Evolutionary conservation across 2,113 vertebrate genomes (phyloP).

Genomic region (Nyctereutes procyonoides): DNA sequence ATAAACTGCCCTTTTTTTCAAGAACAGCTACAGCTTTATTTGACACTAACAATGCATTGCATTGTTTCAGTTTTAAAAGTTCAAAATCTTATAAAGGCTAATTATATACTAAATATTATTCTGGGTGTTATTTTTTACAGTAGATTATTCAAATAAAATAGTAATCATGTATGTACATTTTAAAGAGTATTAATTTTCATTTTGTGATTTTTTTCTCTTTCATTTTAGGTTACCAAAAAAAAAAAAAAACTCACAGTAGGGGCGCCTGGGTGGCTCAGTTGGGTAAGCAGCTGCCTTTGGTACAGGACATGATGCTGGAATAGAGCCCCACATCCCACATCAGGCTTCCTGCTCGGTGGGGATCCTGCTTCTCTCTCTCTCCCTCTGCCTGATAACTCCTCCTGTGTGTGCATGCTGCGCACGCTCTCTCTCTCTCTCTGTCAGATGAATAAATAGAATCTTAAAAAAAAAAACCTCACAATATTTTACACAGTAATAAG

Average conservation of each 20-base stretch:
- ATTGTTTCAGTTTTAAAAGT: not conserved
- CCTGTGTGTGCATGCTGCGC: too few species aligned
- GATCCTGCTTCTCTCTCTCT: too few species aligned
- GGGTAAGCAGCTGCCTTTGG: too few species aligned
- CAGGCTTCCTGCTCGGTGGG: too few species aligned
- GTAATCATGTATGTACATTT: not conserved
- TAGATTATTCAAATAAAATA: not conserved
- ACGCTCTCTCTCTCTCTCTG: too few species aligned
- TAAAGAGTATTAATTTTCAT: not conserved
- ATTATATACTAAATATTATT: not conserved
- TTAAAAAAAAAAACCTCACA: not conserved
- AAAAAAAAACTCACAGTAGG: not conserved
- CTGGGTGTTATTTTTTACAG: not conserved
- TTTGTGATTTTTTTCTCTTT: not conserved
- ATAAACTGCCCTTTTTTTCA: not conserved
- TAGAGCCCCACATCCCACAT: too few species aligned
- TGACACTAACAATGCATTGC: not conserved
- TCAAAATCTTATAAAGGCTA: conserved; percentile 13
- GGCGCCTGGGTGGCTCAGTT: too few species aligned
- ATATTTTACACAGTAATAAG: not conserved
- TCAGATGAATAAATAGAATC: too few species aligned
- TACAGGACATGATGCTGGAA: too few species aligned
- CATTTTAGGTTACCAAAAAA: not conserved
- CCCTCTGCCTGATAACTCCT: too few species aligned
- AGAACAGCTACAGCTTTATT: not conserved